Evolutionary conservation across 2,113 vertebrate species (phyloP).

Genomic region (Ancistrus triradiatus): DNA sequence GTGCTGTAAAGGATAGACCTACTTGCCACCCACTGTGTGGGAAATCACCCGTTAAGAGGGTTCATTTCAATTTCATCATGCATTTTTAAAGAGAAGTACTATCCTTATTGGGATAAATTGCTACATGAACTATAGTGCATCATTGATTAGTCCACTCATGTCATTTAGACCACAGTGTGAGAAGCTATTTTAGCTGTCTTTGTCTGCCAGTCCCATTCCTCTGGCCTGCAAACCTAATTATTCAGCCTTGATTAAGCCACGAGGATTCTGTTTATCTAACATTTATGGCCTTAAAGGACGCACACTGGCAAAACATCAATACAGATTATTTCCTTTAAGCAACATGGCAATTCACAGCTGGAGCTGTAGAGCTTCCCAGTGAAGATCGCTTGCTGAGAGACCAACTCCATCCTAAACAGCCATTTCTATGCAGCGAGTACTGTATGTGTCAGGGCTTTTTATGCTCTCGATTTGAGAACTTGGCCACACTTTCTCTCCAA

Average conservation of each 20-base stretch:
- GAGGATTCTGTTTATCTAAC: slow-evolving; percentile 44
- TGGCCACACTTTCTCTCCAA: slow-evolving; percentile 26
- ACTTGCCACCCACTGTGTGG: too few species aligned
- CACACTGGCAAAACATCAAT: slow-evolving; percentile 43
- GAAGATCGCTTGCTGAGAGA: slow-evolving; percentile 11
- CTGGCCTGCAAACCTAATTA: slow-evolving; percentile 36
- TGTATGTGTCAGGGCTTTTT: slow-evolving; percentile 44
- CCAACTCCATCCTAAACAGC: slow-evolving; percentile 38
- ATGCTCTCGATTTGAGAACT: slow-evolving; percentile 30
- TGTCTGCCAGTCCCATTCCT: background rate
- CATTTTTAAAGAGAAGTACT: too few species aligned
- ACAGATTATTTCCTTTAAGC: slow-evolving; percentile 50
- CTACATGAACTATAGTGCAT: too few species aligned
- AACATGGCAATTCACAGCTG: slow-evolving; percentile 38
- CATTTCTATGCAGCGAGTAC: slow-evolving; percentile 39
- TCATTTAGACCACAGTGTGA: too few species aligned
- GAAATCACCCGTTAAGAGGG: too few species aligned
- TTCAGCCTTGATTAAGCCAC: slow-evolving; percentile 38
- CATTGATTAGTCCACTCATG: too few species aligned
- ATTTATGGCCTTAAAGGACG: slow-evolving; percentile 46
- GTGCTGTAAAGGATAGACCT: too few species aligned
- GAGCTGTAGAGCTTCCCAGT: slow-evolving; percentile 30
- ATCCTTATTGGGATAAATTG: too few species aligned
- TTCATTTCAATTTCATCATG: too few species aligned
- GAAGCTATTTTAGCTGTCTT: background rate